These are phyloP conservation scores for Drosophila persimilis DNA, from an alignment of 1,140 invertebrate species.

Conservation along the genomic window DNA sequence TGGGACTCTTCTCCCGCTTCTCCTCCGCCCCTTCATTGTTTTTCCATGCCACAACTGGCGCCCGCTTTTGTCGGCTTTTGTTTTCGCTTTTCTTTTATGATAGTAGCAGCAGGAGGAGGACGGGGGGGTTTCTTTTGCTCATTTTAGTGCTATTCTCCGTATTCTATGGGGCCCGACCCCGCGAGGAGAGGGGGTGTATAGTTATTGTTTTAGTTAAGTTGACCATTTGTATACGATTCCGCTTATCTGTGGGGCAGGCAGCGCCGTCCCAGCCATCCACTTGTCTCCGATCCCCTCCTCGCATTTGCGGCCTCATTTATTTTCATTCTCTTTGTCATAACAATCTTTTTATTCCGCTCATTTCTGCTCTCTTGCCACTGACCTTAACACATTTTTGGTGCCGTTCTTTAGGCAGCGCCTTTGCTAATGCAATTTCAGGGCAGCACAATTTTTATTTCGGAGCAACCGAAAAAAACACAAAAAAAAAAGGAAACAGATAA, in stretches of 20 bases:
- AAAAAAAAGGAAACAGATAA: conserved; percentile 40
- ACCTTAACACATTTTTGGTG: conserved; percentile 49
- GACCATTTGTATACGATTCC: conserved; percentile 79
- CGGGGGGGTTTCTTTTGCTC: conserved; percentile 47
- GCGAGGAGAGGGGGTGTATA: conserved; percentile 16
- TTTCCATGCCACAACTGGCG: conserved; percentile 51
- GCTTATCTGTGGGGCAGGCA: conserved; percentile 53
- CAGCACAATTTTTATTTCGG: conserved; percentile 71
- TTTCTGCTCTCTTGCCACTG: conserved; percentile 37
- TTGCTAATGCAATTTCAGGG: conserved; percentile 70
- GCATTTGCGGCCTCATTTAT: conserved; percentile 80
- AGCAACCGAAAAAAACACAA: conserved; percentile 40
- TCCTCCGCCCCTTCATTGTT: conserved; percentile 24
- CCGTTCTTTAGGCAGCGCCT: conserved; percentile 36
- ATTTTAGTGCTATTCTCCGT: conserved; percentile 56
- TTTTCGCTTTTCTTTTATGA: conserved; percentile 68
- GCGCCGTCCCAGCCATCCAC: conserved; percentile 27
- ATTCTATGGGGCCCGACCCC: conserved; percentile 11
- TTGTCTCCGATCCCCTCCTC: conserved; percentile 38
- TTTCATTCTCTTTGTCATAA: conserved; percentile 80
- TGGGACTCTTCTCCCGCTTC: conserved; percentile 12
- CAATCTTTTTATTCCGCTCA: conserved; percentile 66
- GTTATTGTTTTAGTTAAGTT: conserved; percentile 81
- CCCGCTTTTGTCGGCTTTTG: conserved; percentile 63
- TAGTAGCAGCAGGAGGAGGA: too few relatives aligned